A percentile compares a stretch with the other conserved stretches of the same genome.
Conservation (phyloP, 2,113 vertebrate genomes). For the Dolichallabes microphthalmus region DNA sequence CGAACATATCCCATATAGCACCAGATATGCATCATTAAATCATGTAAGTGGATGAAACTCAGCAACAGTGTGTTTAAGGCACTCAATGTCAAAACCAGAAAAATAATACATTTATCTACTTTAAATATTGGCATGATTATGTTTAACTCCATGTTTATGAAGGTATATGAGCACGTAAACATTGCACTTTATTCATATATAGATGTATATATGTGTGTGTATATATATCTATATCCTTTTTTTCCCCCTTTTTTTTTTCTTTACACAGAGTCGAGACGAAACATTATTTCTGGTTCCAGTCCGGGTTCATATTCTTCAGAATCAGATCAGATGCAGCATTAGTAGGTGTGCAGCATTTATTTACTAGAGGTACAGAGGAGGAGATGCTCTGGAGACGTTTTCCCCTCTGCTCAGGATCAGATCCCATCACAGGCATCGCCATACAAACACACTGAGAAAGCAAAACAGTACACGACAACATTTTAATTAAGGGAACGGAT, state of each 20-base stretch:
- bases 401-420: neutral
- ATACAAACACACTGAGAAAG: slow-evolving; percentile 79
- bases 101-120: slow-evolving; percentile 43
- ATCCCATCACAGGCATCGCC: slow-evolving; percentile 78
- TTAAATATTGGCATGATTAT: slow-evolving; percentile 50
- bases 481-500: neutral
- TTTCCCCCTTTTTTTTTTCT: neutral
- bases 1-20: slow-evolving; percentile 46
- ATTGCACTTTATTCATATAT: slow-evolving; percentile 47
- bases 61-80: slow-evolving; percentile 53
- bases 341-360: slow-evolving; percentile 46
- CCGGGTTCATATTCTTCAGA: neutral
- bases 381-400: neutral
- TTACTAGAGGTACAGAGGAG: slow-evolving; percentile 38
- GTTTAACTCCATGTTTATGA: slow-evolving; percentile 17
- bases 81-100: slow-evolving; percentile 45
- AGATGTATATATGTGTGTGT: neutral
- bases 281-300: neutral
- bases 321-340: slow-evolving; percentile 50
- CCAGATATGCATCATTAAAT: slow-evolving; percentile 44
- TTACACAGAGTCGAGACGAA: slow-evolving; percentile 31
- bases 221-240: neutral
- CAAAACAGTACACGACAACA: neutral
- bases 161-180: slow-evolving; percentile 49
- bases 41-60: slow-evolving; percentile 35